Percentiles rank a stretch among this genome's conserved stretches.
Evolutionary conservation across 2,888 invertebrate genomes (phyloP).

Genomic region (Xestia rhomboidea): DNA sequence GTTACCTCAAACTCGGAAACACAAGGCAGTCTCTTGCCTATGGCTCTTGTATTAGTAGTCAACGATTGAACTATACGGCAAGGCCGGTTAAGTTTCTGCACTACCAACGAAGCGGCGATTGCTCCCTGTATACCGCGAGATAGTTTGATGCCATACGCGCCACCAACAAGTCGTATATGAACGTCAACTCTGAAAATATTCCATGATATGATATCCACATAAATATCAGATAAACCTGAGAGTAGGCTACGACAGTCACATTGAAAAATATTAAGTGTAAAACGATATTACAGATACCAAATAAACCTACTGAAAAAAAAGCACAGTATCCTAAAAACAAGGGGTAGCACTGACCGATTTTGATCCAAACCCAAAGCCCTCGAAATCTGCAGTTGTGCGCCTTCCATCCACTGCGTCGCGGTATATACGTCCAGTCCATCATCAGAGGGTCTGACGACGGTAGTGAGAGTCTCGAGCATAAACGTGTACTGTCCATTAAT

Average conservation of each 20-base stretch:
- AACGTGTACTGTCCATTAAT: constrained; percentile 92
- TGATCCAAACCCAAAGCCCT: constrained; percentile 89
- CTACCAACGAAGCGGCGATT: constrained; percentile 4
- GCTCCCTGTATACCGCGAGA: constrained; percentile 18
- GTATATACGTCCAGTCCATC: constrained; percentile 92
- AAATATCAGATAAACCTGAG: neutral
- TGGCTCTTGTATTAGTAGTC: constrained; percentile 90
- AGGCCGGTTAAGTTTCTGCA: constrained; percentile 6
- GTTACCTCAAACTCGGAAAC: constrained; percentile 21
- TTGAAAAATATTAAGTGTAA: neutral
- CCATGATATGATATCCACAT: neutral
- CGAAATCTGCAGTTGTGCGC: constrained; percentile 89
- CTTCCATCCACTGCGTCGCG: constrained; percentile 91
- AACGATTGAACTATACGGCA: constrained; percentile 89
- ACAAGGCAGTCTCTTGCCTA: constrained; percentile 88
- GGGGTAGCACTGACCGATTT: constrained; percentile 82
- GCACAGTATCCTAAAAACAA: neutral
- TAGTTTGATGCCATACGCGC: constrained; percentile 22
- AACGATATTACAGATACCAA: neutral
- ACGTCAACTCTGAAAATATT: constrained; percentile 13
- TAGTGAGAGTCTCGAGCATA: constrained; percentile 92
- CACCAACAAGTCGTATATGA: constrained; percentile 17
- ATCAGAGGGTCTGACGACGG: constrained; percentile 92
- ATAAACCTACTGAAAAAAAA: neutral
- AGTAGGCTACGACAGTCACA: neutral